These are phyloP conservation scores for Cossypha caffra DNA, from an alignment of 2,797 vertebrate genomes.

Conservation along the genomic window DNA sequence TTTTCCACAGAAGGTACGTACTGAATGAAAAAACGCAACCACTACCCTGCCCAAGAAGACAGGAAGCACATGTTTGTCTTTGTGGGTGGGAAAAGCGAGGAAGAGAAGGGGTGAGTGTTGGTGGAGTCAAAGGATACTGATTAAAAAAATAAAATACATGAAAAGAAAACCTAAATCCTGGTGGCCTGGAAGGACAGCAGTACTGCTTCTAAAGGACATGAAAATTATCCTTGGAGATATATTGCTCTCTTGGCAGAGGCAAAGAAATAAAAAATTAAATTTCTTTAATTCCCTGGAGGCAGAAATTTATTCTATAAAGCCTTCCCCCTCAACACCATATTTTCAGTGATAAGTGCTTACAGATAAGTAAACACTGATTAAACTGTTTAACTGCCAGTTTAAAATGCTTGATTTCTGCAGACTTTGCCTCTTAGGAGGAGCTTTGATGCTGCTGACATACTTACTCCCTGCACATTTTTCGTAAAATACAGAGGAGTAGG, in stretches of 20 bases:
- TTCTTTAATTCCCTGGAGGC: not conserved
- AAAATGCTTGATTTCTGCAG: not conserved
- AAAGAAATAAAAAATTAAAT: not conserved
- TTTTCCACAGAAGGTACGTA: not conserved
- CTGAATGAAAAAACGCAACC: not conserved
- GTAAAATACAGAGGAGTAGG: not conserved
- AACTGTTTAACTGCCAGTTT: not conserved
- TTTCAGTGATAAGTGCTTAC: too few species aligned
- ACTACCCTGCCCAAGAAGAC: not conserved
- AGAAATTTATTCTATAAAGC: not conserved
- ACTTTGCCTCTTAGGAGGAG: not conserved
- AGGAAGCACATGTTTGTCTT: not conserved
- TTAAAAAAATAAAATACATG: not conserved
- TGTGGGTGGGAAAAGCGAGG: not conserved
- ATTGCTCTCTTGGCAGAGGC: not conserved
- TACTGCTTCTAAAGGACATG: not conserved
- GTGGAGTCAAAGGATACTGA: not conserved
- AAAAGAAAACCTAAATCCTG: not conserved
- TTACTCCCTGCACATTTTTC: not conserved
- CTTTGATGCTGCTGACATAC: not conserved
- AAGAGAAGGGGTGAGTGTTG: not conserved
- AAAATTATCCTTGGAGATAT: not conserved
- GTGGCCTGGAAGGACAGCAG: not conserved
- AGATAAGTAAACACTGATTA: not conserved
- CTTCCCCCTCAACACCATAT: not conserved